Percentiles rank a stretch among this genome's conserved stretches.
phyloP scores from a whole-genome alignment of 2,113 vertebrate genomes.

The Eulacestoma nigropectus region DNA sequence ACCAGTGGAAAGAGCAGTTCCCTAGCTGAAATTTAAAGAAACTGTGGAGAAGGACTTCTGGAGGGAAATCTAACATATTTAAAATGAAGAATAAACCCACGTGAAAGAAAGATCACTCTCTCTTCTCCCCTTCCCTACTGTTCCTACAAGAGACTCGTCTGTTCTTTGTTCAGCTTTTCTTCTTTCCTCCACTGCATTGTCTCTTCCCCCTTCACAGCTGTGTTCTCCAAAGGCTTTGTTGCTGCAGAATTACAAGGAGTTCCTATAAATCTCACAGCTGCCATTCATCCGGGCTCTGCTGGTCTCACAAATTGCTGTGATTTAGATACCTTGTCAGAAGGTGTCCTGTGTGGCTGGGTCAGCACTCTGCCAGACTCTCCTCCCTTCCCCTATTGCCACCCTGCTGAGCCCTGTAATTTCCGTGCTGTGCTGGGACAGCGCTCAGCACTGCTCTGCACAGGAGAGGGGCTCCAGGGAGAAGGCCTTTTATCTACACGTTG shows the following conservation, averaged over 20 bases:
- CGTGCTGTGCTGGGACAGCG: fast-evolving
- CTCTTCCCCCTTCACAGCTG: background rate
- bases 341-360: background rate
- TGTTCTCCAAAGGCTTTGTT: background rate
- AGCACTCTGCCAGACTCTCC: background rate
- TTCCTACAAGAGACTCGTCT: fast-evolving
- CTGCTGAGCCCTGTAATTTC: background rate
- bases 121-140: background rate
- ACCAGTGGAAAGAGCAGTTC: background rate
- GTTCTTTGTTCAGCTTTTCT: background rate
- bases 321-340: background rate
- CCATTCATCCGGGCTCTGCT: background rate
- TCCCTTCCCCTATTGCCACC: background rate
- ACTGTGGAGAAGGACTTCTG: background rate
- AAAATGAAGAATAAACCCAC: background rate
- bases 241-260: background rate
- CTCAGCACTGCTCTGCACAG: background rate
- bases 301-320: background rate
- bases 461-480: background rate
- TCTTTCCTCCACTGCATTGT: background rate
- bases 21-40: background rate
- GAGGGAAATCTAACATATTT: background rate
- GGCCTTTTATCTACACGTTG: fast-evolving
- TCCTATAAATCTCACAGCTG: background rate
- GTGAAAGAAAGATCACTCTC: background rate